A percentile compares a stretch with the other conserved stretches of the same genome.
Conservation (phyloP, 2,888 invertebrate species). For the Drosophila fulvimacula region DNA sequence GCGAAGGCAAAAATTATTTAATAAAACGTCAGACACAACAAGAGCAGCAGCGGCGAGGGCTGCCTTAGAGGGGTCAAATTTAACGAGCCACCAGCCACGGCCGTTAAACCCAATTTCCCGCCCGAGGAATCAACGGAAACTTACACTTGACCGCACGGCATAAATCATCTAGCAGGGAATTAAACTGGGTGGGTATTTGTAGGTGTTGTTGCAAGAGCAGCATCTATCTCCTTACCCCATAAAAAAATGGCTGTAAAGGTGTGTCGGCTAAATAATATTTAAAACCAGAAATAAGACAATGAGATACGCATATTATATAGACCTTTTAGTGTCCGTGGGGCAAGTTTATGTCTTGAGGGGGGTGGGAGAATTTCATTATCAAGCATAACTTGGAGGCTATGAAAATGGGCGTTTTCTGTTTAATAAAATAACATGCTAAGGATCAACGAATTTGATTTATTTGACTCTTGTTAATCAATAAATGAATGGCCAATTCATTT, state of each 20-base stretch:
- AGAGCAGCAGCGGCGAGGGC: constrained; percentile 10
- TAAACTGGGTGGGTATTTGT: constrained; percentile 9
- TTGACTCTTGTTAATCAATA: background rate
- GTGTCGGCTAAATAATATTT: constrained; percentile 67
- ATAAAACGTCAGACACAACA: constrained; percentile 62
- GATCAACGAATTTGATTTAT: background rate
- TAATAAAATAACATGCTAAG: background rate
- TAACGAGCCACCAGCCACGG: constrained; percentile 71
- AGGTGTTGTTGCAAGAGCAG: constrained; percentile 29
- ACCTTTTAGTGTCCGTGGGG: constrained; percentile 11
- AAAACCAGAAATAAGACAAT: constrained; percentile 77
- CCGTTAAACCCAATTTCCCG: constrained; percentile 78
- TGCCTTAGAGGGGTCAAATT: constrained; percentile 62
- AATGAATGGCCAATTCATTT: background rate
- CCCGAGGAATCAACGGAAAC: constrained; percentile 62
- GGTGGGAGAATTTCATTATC: background rate
- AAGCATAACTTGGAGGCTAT: background rate
- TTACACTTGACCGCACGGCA: constrained; percentile 79
- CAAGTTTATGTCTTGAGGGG: background rate
- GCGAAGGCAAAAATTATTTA: constrained; percentile 65
- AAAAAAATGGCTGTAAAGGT: constrained; percentile 65
- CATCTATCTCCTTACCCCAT: constrained; percentile 57
- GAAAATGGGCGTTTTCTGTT: background rate
- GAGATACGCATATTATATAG: constrained; percentile 37
- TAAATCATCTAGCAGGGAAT: constrained; percentile 63